Base-by-base conservation (phyloP, 2,888 invertebrate species). In the Zeuzera pyrina region DNA sequence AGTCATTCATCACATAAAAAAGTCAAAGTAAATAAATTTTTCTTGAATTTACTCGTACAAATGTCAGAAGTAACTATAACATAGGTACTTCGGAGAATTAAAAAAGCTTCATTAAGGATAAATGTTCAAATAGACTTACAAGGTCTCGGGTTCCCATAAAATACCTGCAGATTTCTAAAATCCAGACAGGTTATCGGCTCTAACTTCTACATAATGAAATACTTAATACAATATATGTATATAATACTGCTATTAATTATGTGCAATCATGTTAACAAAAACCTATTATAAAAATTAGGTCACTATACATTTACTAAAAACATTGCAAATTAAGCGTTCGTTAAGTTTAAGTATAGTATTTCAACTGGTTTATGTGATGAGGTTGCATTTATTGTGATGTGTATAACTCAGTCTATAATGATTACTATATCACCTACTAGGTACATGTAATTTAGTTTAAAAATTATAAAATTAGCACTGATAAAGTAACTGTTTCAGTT, bases 201-300 rank as follows among this genome's bases (percentile, higher is more conserved):
- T 19, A 19, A 6, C 8, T 19, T 19, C 8, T 19, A 5, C 5
- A 8, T 8, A 8, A n/a, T n/a, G n/a, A n/a, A n/a, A n/a, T n/a
- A n/a, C n/a, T n/a, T n/a, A n/a, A n/a, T n/a, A n/a, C n/a, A 59
- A 56, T 55, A 51, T 47, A 38, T 49, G 23, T 57, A 56, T 41
- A 56, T 66, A 73, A 73, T 74, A 74, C 74, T 73, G 69, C 66
- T 70, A 59, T 60, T 58, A 47, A 5, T 56, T 52, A 62, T 63
- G 68, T 61, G 66, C 71, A 70, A 67, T 28, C 13, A 25, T 8
- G 12, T 25, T 53, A 56, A 57, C 53, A 51, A 57, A 49, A 47
- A 45, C 44, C 41, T 33, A 35, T n/a, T 28, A 3, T 15, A 34
- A 33, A 29, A 28, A n/a, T n/a, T n/a, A n/a, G n/a, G n/a, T n/a